phyloP scores from a whole-genome alignment of 2,797 vertebrate species.

The Tragelaphus eurycerus region DNA sequence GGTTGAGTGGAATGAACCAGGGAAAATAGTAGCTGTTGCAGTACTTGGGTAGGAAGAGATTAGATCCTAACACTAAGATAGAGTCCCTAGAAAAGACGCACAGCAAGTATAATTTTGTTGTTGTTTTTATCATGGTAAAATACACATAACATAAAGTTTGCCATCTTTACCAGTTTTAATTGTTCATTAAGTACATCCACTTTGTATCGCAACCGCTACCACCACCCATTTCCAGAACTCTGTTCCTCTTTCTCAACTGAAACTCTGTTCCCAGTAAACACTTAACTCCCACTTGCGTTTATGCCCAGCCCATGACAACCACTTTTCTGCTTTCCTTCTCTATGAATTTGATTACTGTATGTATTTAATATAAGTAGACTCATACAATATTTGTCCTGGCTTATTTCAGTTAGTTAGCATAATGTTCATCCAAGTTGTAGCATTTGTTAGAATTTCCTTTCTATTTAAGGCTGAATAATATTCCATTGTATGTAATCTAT shows the following conservation, averaged over 20 bases:
- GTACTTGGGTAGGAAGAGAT: background rate
- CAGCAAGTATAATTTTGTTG: background rate
- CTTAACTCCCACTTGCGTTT: background rate
- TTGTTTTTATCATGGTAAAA: background rate
- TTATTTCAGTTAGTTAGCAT: background rate
- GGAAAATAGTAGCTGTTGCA: background rate
- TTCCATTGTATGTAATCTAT: background rate
- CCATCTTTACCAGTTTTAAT: background rate
- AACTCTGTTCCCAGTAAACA: background rate
- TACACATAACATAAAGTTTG: background rate
- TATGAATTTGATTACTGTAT: background rate
- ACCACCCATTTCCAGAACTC: background rate
- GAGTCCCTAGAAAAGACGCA: background rate
- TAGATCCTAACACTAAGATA: background rate
- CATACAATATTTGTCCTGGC: background rate
- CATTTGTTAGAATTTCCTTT: conserved; percentile 4
- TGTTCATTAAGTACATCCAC: background rate
- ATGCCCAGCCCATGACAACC: background rate
- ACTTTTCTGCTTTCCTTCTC: background rate
- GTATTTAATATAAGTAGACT: background rate
- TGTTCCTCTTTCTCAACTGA: background rate
- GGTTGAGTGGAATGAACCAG: background rate
- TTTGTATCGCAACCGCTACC: background rate
- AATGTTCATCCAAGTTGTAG: background rate
- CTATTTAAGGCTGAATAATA: conserved; percentile 15